Evolutionary conservation across 2,797 vertebrate genomes (phyloP).

Genomic region (Typhlichthys subterraneus): DNA sequence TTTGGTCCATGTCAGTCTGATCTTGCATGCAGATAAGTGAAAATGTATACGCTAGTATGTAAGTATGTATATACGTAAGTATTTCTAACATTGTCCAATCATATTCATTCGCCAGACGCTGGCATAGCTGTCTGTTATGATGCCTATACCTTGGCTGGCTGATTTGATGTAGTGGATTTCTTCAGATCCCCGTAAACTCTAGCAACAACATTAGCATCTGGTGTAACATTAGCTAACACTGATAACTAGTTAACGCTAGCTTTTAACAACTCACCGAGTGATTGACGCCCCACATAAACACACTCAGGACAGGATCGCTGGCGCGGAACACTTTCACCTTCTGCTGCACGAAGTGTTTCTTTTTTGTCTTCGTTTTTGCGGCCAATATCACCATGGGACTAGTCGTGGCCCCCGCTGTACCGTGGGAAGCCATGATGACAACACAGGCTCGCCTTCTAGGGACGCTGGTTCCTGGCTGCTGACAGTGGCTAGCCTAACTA

Average conservation of each 20-base stretch:
- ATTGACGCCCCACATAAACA: constrained; percentile 94
- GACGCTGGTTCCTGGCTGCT: constrained; percentile 1
- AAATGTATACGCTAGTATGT: too few species aligned
- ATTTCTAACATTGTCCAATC: too few species aligned
- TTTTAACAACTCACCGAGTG: constrained; percentile 82
- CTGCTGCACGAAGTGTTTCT: constrained; percentile 95
- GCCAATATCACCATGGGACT: constrained; percentile 79
- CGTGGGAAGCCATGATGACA: constrained; percentile 73
- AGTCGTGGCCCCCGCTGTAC: constrained; percentile 75
- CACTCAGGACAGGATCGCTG: constrained; percentile 88
- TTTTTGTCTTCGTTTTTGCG: constrained; percentile 90
- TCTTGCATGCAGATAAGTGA: too few species aligned
- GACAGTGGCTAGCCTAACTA: constrained; percentile 37
- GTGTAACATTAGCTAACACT: constrained; percentile 19
- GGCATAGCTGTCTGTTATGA: too few species aligned
- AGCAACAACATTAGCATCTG: constrained; percentile 15
- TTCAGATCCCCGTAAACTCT: not conserved
- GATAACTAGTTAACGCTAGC: constrained; percentile 14
- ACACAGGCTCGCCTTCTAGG: constrained; percentile 17
- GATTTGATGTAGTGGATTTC: not conserved
- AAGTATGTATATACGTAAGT: too few species aligned
- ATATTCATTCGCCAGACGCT: too few species aligned
- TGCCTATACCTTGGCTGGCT: too few species aligned
- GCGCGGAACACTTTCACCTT: constrained; percentile 92
- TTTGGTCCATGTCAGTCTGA: not conserved